Conservation (phyloP, 1,140 invertebrate genomes). For the Leguminivora glycinivorella region DNA sequence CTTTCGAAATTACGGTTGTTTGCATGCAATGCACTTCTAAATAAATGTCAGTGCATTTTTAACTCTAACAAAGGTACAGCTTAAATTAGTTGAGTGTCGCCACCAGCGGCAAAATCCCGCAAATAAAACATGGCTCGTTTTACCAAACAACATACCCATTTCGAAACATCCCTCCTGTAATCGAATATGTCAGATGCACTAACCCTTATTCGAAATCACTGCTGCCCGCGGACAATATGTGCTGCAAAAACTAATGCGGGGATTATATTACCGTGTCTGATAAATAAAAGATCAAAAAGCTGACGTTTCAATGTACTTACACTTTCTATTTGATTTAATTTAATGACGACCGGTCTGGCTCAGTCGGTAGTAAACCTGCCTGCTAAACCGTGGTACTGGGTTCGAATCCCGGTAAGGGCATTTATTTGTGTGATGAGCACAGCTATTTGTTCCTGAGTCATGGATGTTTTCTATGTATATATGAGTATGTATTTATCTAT, state of each 20-base stretch:
- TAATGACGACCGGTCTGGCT: too few species aligned
- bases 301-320: too few species aligned
- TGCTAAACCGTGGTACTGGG: too few species aligned
- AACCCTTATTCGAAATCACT: constrained; percentile 34
- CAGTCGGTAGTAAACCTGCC: too few species aligned
- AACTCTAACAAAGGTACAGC: neutral
- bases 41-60: neutral
- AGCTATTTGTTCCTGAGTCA: too few species aligned
- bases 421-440: too few species aligned
- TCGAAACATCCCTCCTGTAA: constrained; percentile 3
- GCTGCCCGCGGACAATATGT: neutral
- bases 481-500: too few species aligned
- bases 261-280: constrained; percentile 37
- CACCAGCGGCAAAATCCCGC: neutral
- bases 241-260: neutral
- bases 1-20: too few species aligned
- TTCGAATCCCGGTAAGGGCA: too few species aligned
- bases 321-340: too few species aligned
- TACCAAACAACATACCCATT: constrained; percentile 12
- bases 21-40: too few species aligned
- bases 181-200: constrained; percentile 16
- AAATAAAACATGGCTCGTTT: neutral
- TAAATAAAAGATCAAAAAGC: constrained; percentile 17
- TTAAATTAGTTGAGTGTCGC: neutral
- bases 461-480: too few species aligned